A percentile compares a stretch with the other conserved stretches of the same genome.
phyloP scores from a whole-genome alignment of 2,797 vertebrate species.

The Labroides dimidiatus region DNA sequence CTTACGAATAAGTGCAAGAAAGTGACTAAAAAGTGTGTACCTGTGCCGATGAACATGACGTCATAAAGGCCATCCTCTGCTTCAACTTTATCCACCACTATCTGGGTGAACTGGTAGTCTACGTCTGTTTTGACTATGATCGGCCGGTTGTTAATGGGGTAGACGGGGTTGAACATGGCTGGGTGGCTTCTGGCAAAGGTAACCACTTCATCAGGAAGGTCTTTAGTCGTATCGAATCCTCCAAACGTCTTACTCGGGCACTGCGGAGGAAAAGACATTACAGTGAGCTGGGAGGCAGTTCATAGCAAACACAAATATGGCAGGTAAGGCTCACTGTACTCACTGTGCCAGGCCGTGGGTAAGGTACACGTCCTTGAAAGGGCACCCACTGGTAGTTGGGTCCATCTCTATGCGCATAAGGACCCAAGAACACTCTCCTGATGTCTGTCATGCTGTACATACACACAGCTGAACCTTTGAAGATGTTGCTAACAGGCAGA shows the following conservation, averaged over 20 bases:
- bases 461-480: conserved; percentile 97
- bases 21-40: conserved; percentile 68
- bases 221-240: conserved; percentile 97
- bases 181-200: conserved; percentile 97
- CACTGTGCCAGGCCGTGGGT: conserved; percentile 97
- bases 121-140: conserved; percentile 97
- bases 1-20: not conserved
- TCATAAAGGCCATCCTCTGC: conserved; percentile 98
- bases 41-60: conserved; percentile 99
- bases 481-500: conserved; percentile 90
- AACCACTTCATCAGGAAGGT: conserved; percentile 97
- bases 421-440: conserved; percentile 95
- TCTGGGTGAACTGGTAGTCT: conserved; percentile 98
- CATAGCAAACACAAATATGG: not conserved
- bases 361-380: conserved; percentile 95
- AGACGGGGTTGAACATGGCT: conserved; percentile 96
- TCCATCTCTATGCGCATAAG: conserved; percentile 96
- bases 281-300: not conserved
- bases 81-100: conserved; percentile 97
- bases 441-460: conserved; percentile 98
- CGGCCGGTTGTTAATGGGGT: conserved; percentile 94
- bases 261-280: conserved; percentile 69
- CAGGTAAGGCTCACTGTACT: conserved; percentile 67
- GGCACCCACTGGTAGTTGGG: conserved; percentile 99
- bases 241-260: conserved; percentile 99